Evolutionary conservation across 2,797 vertebrate genomes (phyloP), one percentile per base, ranked within the genome.

Genomic region (Dendrocincla tyrannina): DNA sequence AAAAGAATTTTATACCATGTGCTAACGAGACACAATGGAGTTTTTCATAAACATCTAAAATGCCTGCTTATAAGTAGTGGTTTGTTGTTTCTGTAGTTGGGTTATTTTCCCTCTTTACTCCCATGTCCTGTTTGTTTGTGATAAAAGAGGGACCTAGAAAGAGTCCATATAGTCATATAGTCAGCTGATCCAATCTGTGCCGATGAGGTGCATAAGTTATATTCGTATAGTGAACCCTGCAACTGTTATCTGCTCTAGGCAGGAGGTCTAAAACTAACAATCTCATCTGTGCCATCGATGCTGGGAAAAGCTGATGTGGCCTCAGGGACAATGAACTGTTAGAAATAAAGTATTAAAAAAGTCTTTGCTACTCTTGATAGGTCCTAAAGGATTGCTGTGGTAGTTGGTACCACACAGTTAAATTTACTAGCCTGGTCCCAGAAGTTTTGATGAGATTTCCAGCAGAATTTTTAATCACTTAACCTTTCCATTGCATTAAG

Each of bases 211-310:
- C 35, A 49, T 73, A 46, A 72, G 33, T 86, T 85, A 37, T 63
- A 33, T 30, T 70, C 14, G 17, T 18, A 66, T 11, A 89, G 46
- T 84, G 87, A 96, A 92, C 33, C 4, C 50, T 73, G 32, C n/a
- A 62, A 89, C 23, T 47, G 37, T 94, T 97, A 96, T 89, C 87
- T 91, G 49, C 41, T 83, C 50, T 76, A 93, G 85, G 80, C 89
- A 95, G 91, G 47, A 91, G 25, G 55, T 73, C 82, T 95, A 85
- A 86, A 84, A 84, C 56, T 90, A 95, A 88, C 66, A 56, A 59
- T 96, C 32, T 95, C 94, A 88, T 93, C 69, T 37, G 37, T 70
- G 89, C 87, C 47, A 72, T 81, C 30, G 18, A 10, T 55, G 49
- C 32, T 63, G 56, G 53, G 60, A 90, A 88, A 95, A 95, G 20